phyloP scores from a whole-genome alignment of 2,113 vertebrate species.

The Ctenomys sociabilis region DNA sequence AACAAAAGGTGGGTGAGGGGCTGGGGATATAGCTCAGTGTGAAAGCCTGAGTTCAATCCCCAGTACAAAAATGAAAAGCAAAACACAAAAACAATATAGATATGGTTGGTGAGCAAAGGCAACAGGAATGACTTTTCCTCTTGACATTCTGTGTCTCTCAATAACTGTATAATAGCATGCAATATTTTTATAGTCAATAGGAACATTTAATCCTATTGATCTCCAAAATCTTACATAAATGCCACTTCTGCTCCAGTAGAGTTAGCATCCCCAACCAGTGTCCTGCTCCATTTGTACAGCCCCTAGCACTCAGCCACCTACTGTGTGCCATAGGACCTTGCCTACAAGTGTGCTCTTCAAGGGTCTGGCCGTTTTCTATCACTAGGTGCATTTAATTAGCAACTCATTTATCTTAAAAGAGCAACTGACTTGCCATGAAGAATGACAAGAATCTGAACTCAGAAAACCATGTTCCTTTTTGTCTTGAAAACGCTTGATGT shows the following conservation, averaged over 20 bases:
- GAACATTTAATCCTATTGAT: conserved; percentile 56
- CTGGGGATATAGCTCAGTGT: neutral
- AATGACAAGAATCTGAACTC: conserved; percentile 29
- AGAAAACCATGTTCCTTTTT: neutral
- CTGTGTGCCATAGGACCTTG: neutral
- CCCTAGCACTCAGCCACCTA: neutral
- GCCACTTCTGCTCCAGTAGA: neutral
- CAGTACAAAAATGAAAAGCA: neutral
- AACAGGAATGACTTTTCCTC: conserved; percentile 56
- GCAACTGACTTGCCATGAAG: neutral
- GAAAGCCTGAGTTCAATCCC: neutral
- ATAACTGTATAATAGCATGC: neutral
- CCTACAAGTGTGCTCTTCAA: neutral
- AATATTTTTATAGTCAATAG: conserved; percentile 46
- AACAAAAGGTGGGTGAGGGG: neutral
- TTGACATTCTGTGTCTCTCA: conserved; percentile 43
- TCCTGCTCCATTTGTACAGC: neutral
- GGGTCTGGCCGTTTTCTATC: neutral
- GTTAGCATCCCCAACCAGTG: neutral
- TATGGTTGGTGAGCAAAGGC: conserved; percentile 42
- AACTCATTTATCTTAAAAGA: neutral
- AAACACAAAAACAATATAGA: neutral
- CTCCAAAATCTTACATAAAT: conserved; percentile 27
- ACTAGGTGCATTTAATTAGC: neutral
- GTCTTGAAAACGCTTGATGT: neutral